Evolutionary conservation across 2,888 invertebrate species (phyloP), one percentile per base, ranked within the genome.

Genomic region (Chouioia cunea): DNA sequence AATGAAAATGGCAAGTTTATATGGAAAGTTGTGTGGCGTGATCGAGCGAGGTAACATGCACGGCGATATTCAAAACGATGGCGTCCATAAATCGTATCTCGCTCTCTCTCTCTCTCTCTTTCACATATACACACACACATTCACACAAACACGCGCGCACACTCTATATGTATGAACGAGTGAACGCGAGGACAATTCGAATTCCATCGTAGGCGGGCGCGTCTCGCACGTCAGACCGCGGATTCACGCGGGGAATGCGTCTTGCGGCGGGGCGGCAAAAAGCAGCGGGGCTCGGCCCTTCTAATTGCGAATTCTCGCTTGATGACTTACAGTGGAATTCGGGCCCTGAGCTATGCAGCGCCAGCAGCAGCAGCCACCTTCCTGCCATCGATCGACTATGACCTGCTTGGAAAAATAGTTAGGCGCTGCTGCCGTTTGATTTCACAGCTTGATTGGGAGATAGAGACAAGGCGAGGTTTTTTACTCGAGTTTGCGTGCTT

Each of bases 291-390:
- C 48, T 63, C 47, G 71, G 70, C 62, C 69, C 74, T 74, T 76
- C 73, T 78, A 78, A 78, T 78, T 77, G 77, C 77, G 71, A 77
- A 78, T 77, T 78, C 77, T 74, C 76, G 67, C 47, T 74, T 75
- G 74, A 75, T 78, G 75, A 77, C 76, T 77, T 75, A 73, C 65
- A 66, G 46, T 72, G 75, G 74, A 75, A 77, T 77, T 76, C 65
- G 48, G 63, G 43, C 36, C 44, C 20, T 58, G 22, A 44, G 58
- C 36, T 43, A 36, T 36, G 36, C 36, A 36, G 36, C 10, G 36
- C 36, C 36, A 36, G 36, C 36, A 27, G 27, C 6, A 36, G 4
- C 6, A 36, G 36, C 6, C 46, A 57, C 56, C 72, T 64, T 10
- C 36, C 36, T 36, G 12, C 10, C 36, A 70, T 65, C 66, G 53